Conservation (phyloP, 2,888 invertebrate genomes). For the Panopea generosa region DNA sequence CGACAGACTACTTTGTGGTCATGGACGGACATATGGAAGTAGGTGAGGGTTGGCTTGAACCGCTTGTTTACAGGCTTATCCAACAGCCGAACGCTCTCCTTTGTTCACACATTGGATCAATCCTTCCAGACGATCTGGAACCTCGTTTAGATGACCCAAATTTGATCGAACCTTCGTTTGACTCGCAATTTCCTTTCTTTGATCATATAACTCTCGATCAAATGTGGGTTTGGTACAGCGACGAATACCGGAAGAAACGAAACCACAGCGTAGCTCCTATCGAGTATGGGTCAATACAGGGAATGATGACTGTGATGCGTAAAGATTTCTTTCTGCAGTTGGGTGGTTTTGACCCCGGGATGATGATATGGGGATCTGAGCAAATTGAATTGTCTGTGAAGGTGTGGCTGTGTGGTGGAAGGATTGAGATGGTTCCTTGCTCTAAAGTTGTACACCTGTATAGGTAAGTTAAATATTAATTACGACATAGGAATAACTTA, state of each 20-base stretch:
- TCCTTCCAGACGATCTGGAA: constrained; percentile 38
- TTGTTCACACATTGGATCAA: constrained; percentile 54
- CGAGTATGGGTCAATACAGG: constrained; percentile 38
- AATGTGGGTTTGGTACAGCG: constrained; percentile 35
- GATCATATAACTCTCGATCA: constrained; percentile 43
- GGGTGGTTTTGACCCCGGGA: constrained; percentile 53
- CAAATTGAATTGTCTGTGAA: constrained; percentile 51
- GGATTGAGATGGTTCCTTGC: constrained; percentile 50
- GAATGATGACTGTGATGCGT: constrained; percentile 54
- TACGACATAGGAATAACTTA: too few relatives aligned
- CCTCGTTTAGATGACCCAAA: constrained; percentile 11
- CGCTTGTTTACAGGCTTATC: constrained; percentile 50
- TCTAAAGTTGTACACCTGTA: constrained; percentile 51
- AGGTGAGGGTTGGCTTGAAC: constrained; percentile 62
- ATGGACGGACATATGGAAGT: constrained; percentile 67
- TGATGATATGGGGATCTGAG: constrained; percentile 51
- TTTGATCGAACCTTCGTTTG: constrained; percentile 20
- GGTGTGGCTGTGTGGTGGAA: constrained; percentile 49
- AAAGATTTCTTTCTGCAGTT: constrained; percentile 43
- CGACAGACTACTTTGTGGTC: constrained; percentile 52
- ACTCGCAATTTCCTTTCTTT: constrained; percentile 29
- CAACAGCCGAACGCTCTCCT: constrained; percentile 59
- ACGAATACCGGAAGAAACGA: constrained; percentile 22
- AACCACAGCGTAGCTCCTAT: constrained; percentile 44
- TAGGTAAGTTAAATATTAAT: constrained; percentile 18